These are phyloP conservation scores for Limnephilus auricula DNA, from an alignment of 2,888 invertebrate genomes.

Conservation along the genomic window DNA sequence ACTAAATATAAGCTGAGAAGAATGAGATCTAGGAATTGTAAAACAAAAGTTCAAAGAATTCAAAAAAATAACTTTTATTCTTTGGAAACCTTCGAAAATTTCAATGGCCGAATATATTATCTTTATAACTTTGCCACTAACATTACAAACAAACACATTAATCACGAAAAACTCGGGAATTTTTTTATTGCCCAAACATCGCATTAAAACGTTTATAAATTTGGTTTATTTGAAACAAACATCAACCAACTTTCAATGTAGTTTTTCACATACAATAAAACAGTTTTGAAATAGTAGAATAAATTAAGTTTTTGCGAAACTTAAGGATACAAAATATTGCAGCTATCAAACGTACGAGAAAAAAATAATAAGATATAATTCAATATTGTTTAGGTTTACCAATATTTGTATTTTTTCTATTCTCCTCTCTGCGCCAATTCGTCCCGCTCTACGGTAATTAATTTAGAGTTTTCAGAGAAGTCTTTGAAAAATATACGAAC, in stretches of 20 bases:
- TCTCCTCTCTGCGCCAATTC: background rate
- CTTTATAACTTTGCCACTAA: no score
- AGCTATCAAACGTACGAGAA: no score
- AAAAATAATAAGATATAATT: no score
- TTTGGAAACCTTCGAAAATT: background rate
- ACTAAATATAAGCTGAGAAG: no score
- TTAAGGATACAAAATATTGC: no score
- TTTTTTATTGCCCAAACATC: background rate
- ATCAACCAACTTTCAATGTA: background rate
- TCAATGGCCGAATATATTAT: background rate
- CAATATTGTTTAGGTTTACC: no score
- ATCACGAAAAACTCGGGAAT: background rate
- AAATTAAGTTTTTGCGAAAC: background rate
- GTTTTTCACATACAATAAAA: background rate
- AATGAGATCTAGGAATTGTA: no score
- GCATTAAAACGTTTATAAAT: background rate
- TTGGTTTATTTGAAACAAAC: background rate
- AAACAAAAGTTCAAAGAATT: no score
- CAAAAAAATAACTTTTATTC: no score
- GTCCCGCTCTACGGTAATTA: background rate
- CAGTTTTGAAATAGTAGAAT: background rate
- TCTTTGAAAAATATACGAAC: constrained; percentile 16
- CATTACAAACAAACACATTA: background rate
- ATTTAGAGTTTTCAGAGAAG: background rate
- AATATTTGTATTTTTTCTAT: background rate